These are phyloP conservation scores for Kryptolebias marmoratus DNA, from an alignment of 2,113 vertebrate genomes.

Conservation along the genomic window DNA sequence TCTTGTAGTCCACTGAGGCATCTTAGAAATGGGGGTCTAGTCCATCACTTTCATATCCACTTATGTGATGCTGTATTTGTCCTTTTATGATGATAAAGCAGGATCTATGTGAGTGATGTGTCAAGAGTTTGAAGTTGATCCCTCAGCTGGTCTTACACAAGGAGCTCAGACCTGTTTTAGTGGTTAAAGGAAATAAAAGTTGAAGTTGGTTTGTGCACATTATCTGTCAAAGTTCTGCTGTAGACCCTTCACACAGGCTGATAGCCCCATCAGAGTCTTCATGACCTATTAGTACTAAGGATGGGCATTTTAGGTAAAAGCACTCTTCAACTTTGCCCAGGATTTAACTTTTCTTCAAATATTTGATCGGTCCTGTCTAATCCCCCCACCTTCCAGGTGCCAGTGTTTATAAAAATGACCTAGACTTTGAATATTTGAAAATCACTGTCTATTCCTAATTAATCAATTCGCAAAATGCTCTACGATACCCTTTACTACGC, in stretches of 20 bases:
- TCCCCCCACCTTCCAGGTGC: no score
- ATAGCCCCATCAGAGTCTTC: no score
- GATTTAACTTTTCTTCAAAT: no score
- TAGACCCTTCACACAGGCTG: neutral
- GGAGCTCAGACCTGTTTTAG: constrained; percentile 21
- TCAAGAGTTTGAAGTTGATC: constrained; percentile 27
- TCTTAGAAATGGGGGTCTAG: constrained; percentile 44
- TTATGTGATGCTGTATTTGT: constrained; percentile 29
- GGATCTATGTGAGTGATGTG: constrained; percentile 26
- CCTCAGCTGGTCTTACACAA: constrained; percentile 10
- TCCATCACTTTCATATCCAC: constrained; percentile 48
- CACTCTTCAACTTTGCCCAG: no score
- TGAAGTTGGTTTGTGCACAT: constrained; percentile 1
- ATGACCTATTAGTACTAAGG: no score
- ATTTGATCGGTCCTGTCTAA: no score
- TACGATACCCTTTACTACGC: no score
- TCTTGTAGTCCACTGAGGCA: constrained; percentile 41
- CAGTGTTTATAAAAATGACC: no score
- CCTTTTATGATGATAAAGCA: constrained; percentile 32
- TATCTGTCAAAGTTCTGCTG: neutral
- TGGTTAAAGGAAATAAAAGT: constrained; percentile 19
- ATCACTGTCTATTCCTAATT: no score
- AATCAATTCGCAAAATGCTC: no score
- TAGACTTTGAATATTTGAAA: no score
- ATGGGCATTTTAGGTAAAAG: no score